Base-by-base conservation (phyloP, 1,140 invertebrate species). In the Frieseomelitta varia region DNA sequence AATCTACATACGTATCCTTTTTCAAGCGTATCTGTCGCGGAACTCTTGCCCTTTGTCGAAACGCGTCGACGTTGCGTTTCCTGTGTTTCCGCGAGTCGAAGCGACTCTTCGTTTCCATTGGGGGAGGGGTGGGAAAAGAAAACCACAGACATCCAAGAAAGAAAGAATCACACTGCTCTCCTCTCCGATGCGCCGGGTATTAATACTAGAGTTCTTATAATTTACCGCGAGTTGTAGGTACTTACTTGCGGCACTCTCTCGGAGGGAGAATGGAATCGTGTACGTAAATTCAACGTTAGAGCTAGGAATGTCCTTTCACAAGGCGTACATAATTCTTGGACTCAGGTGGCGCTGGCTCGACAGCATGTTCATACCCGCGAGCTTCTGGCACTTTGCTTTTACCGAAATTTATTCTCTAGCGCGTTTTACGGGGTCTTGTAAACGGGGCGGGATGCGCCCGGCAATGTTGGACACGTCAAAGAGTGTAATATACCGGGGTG, bases 321-420 rank as follows among this genome's bases (percentile, higher is more conserved):
- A 58, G 39, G 71, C 15, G 58, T 80, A 63, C 73, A 80, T 90
- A 90, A 90, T 82, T 89, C 88, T 80, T 82, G 88, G 89, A 77
- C 89, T 89, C 89, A 90, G 89, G 89, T 90, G 89, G 81, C 81
- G 63, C 69, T 63, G 27, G 63, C 82, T 78, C 85, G 88, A 79
- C 89, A 74, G 83, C 78, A 77, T 85, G 88, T 87, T 90, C 88
- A 90, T 87, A 85, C 69, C 39, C 39, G 79, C 55, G 56, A 81
- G 65, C 85, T 72, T 74, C 71, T 55, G 86, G 67, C 83, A 90
- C 89, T 90, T 85, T 87, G 79, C 89, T 87, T 87, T 90, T 90
- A 90, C 80, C 68, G 75, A 90, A 89, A 90, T 90, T 89, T 90
- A 90, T 90, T 83, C 83, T 80, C 56, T 69, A 75, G 56, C 65